Evolutionary conservation across 2,797 vertebrate species (phyloP), one percentile per base, ranked within the genome.

Genomic region (Siniperca obscura): DNA sequence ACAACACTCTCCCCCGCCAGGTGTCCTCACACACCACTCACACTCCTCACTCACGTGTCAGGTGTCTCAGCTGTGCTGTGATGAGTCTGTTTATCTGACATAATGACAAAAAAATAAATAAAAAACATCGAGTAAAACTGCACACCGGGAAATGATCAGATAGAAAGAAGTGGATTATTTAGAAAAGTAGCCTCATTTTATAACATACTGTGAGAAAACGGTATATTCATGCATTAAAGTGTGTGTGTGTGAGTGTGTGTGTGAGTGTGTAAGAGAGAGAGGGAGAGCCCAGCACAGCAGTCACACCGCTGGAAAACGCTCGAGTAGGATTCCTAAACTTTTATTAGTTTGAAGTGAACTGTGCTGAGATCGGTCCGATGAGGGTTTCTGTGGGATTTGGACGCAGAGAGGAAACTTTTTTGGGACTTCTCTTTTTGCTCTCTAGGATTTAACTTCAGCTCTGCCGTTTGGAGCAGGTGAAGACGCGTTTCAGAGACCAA

Each of bases 1-100:
- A 66, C 76, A 21, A 3, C 50, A 3, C 11, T 0, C 40, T 27
- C 50, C 25, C 65, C 91, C 93, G 87, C 76, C 53, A 92, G 93
- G 22, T 89, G 92, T 85, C 87, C 13, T 68, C 56, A 60, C 57
- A 70, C 36, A 53, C 62, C 84, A 40, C 1, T 1, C 3, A 6
- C 11, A 8, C 12, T 25, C 25, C 42, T 46, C 70, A 21, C 22
- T 40, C 7, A 64, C 11, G 3, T 17, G 68, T 30, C 30, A 30
- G 30, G 0, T 30, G 30, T 30, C 30, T 30, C 30, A 30, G 30
- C 30, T 30, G 30, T 30, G 30, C 9, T 52, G 50, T 7, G 22
- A n/a, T 55, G 3, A 55, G 22, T 55, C n/a, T 14, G n/a, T 27
- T 14, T 2, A n/a, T n/a, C 21, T 9, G 21, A 53, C 50, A 53